These are phyloP conservation scores for Bimastos eiseni DNA, from an alignment of 2,888 invertebrate species.

Conservation along the genomic window DNA sequence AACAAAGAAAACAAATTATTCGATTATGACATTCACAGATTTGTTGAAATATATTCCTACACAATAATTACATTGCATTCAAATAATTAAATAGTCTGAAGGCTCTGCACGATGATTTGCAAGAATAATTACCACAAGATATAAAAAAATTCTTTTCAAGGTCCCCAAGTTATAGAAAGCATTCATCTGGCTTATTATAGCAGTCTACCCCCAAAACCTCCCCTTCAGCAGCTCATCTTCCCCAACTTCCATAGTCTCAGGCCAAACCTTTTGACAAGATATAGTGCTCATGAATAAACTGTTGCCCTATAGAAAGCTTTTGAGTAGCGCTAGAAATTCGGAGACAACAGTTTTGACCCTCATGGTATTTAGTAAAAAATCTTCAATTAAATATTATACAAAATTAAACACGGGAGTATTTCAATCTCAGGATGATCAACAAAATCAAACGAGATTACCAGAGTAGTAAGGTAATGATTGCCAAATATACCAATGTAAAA, in stretches of 20 bases:
- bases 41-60: background rate
- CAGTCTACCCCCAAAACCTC: background rate
- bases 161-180: background rate
- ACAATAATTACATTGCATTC: background rate
- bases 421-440: background rate
- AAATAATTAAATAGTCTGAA: conserved; percentile 6
- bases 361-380: background rate
- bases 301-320: too few species aligned
- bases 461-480: too few species aligned
- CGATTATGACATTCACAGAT: background rate
- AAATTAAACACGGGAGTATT: background rate
- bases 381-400: background rate
- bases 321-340: too few species aligned
- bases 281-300: too few species aligned
- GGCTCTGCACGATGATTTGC: conserved; percentile 2
- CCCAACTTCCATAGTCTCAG: too few species aligned
- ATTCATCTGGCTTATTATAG: background rate
- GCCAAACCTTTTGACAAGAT: too few species aligned
- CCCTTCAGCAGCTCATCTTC: too few species aligned
- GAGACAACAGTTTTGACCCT: background rate
- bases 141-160: background rate
- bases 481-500: background rate
- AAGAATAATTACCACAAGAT: background rate
- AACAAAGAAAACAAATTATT: background rate
- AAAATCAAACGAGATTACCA: background rate